These are phyloP conservation scores for Anadara kagoshimensis DNA, from an alignment of 1,140 invertebrate genomes.

Conservation along the genomic window DNA sequence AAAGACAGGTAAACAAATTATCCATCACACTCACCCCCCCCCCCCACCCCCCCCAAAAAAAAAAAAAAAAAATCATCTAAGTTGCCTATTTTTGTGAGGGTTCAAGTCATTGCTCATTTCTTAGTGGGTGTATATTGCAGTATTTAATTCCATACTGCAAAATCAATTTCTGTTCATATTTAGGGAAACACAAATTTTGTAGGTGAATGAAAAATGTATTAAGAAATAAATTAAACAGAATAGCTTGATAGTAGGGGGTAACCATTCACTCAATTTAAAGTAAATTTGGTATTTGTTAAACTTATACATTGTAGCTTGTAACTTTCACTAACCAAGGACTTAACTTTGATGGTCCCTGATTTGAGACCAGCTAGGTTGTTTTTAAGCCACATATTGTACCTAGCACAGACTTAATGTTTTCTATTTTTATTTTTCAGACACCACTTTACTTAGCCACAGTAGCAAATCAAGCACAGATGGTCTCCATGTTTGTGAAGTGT, in stretches of 20 bases:
- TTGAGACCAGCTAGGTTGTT: background rate
- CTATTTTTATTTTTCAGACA: constrained; percentile 76
- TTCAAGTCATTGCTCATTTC: background rate
- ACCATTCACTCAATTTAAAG: too few relatives aligned
- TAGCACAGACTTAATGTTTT: background rate
- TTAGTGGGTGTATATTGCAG: background rate
- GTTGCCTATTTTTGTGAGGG: background rate
- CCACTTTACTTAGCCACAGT: constrained; percentile 84
- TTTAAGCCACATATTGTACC: background rate
- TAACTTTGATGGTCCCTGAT: background rate
- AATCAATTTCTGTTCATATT: background rate
- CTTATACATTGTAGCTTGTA: too few relatives aligned
- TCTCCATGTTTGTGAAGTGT: constrained; percentile 81
- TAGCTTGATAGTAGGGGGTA: too few relatives aligned
- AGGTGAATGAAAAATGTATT: background rate
- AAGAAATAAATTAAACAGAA: too few relatives aligned
- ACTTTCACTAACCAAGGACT: too few relatives aligned
- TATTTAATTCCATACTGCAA: background rate
- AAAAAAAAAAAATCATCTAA: background rate
- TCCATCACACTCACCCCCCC: background rate
- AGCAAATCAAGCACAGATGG: constrained; percentile 81
- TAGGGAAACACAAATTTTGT: background rate
- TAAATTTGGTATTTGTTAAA: background rate
- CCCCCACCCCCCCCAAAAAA: too few relatives aligned
- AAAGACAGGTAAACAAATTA: constrained; percentile 47